Evolutionary conservation across 1,140 invertebrate genomes (phyloP), one percentile per base, ranked within the genome.

Genomic region (Drosophila ogumai): DNA sequence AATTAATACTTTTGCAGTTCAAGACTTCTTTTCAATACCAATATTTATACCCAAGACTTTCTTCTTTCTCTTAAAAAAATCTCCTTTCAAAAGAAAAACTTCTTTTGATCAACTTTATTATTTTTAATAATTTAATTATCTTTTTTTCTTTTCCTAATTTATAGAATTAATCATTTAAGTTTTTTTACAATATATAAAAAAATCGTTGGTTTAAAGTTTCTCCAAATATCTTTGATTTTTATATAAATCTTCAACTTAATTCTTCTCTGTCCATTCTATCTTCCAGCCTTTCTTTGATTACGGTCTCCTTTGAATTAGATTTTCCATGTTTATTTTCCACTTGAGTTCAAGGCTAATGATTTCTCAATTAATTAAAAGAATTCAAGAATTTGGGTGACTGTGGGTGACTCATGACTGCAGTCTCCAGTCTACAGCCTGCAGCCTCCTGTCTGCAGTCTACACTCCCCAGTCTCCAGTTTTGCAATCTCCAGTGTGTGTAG

Each of bases 341-440:
- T 46, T 9, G 8, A 8, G 6, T n/a, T 22, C 32, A 36, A 22
- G 12, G 0, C 12, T 54, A 15, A 25, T 40, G 17, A 49, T 40
- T 4, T 47, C 34, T 64, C 34, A 67, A 65, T 40, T 38, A 47
- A 38, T 65, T 49, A n/a, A 34, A 19, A 13, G 22, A 60, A 9
- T 17, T 17, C 0, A 17, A 38, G 32, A 61, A 57, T 57, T 56
- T 17, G 8, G 15, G n/a, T 19, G 8, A 55, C 36, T 17, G 32
- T 55, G 46, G 54, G 10, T 64, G 60, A 60, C 55, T 60, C 55
- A 64, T 28, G 28, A 6, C 10, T n/a, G 13, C 13, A 22, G 25
- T 57, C 19, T 34, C 10, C 17, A 8, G 46, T 15, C 44, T 55
- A 13, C 58, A 55, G 31, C 8, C 28, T 13, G 2, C 32, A 32